A percentile compares a stretch with the other conserved stretches of the same genome.
Evolutionary conservation across 2,888 invertebrate species (phyloP).

Genomic region (Drosophila infuscata): DNA sequence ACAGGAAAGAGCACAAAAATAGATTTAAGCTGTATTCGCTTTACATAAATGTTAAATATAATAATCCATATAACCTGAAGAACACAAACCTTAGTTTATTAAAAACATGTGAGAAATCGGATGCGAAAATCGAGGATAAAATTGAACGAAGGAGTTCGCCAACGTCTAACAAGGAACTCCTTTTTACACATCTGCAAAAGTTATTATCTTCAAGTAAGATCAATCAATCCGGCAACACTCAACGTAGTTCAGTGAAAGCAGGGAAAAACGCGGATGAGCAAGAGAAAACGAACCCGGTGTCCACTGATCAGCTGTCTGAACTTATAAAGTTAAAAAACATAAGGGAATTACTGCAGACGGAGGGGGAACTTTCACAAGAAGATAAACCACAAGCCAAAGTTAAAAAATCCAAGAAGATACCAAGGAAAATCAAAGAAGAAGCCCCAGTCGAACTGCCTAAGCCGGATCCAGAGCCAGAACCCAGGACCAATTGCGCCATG

Average conservation of each 20-base stretch:
- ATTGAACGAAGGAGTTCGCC: not conserved
- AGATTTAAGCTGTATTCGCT: not conserved
- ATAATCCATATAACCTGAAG: not conserved
- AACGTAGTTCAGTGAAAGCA: not conserved
- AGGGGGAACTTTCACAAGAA: not conserved
- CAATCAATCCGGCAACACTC: no score
- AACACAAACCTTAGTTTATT: not conserved
- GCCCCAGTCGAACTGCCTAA: not conserved
- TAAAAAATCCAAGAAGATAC: not conserved
- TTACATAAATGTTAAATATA: not conserved
- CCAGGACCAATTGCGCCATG: not conserved
- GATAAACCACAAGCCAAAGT: not conserved
- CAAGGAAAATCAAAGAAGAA: not conserved
- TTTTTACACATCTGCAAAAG: not conserved
- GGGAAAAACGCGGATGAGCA: not conserved
- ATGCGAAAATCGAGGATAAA: not conserved
- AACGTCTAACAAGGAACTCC: not conserved
- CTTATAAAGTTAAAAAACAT: not conserved
- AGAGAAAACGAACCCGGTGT: not conserved
- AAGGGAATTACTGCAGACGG: not conserved
- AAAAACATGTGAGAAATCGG: not conserved
- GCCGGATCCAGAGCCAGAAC: no score
- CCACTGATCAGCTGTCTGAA: not conserved
- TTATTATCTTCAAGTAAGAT: not conserved
- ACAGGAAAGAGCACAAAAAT: not conserved